Evolutionary conservation across 35 echinoderm and acorn worm genomes (phyloP), one percentile per base, ranked within the genome.

Genomic region (Strongylocentrotus purpuratus): DNA sequence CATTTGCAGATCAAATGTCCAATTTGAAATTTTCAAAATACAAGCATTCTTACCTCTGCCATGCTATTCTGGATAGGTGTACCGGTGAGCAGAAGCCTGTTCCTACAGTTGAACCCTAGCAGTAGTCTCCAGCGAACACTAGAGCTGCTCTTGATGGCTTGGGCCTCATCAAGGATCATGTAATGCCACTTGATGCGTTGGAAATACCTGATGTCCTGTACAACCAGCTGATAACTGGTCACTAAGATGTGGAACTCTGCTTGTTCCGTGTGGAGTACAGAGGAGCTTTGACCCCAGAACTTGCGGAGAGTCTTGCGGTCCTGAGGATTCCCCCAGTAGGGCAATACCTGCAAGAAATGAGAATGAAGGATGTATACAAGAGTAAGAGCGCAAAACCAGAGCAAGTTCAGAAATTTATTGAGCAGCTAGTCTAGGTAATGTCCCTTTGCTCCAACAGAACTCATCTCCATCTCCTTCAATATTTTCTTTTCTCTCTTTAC

Each of bases 111-210:
- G 95, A 99, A 99, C 45, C 96, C 95, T 33, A 99, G 97, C 31
- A 99, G 95, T 35, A 99, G 93, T 85, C 97, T 97, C 98, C 98
- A 99, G 17, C 98, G 96, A 28, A 99, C 97, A 95, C 97, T 99
- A 33, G 96, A 97, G 88, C 98, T 99, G 88, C 98, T 98, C 95
- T 99, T 99, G 95, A 99, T 98, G 25, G 98, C 98, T 95, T 98
- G 98, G 52, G 97, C 98, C 55, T 98, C 98, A 93, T 98, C 98
- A 33, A 99, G 95, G 35, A 99, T 95, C 98, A 99, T 99, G 78
- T 99, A 99, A 45, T 98, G 97, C 98, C 98, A 99, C 59, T 98
- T 99, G 96, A 99, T 99, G 41, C 97, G 96, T 88, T 99, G 98
- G 93, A 99, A 99, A 88, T 99, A 99, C 32, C 95, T 97, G 94